Conservation (phyloP, 2,113 vertebrate genomes). For the Arenaria interpres region DNA sequence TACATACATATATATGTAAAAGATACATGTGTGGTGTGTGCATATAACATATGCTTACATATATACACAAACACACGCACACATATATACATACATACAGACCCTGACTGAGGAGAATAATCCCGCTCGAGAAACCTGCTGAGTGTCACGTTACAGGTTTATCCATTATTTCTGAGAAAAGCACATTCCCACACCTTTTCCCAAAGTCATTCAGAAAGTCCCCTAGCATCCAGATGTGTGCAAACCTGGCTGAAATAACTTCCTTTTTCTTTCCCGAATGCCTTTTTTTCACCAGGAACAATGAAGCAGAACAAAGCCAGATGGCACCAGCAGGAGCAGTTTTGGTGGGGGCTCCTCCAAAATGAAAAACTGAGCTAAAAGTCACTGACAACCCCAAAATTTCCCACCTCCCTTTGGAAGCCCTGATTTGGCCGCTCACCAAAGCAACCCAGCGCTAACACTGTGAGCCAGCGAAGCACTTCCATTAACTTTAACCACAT, state of each 20-base stretch:
- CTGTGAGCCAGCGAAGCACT: accelerated
- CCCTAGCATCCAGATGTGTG: background rate
- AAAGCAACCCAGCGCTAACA: background rate
- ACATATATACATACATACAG: background rate
- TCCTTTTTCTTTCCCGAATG: background rate
- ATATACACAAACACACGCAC: background rate
- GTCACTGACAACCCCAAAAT: background rate
- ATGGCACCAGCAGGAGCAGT: background rate
- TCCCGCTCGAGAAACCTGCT: background rate
- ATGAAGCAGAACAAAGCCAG: background rate
- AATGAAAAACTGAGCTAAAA: background rate
- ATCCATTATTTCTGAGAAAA: background rate
- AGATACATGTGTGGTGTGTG: too few relatives aligned
- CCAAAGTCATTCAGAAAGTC: background rate
- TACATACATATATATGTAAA: too few relatives aligned
- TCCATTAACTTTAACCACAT: background rate
- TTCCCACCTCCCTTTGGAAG: background rate
- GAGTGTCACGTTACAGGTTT: background rate
- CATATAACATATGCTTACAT: background rate
- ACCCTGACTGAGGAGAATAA: background rate
- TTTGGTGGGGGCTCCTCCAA: background rate
- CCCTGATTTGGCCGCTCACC: background rate
- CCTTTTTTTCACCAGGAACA: background rate
- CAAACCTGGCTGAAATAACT: background rate
- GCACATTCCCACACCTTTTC: background rate